Conservation (phyloP, 2,888 invertebrate species). For the Pristionchus mayeri region DNA sequence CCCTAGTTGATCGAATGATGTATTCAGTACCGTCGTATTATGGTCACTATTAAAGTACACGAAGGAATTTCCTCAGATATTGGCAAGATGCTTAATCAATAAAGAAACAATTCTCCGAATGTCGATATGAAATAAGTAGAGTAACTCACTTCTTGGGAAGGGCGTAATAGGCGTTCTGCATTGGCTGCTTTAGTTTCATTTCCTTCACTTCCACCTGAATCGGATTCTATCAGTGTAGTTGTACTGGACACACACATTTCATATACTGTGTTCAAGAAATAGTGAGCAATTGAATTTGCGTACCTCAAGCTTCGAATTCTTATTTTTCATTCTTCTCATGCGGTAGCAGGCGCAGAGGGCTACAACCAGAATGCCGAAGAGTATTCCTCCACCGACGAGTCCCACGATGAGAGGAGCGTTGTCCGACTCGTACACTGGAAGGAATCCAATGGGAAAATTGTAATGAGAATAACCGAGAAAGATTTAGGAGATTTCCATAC, state of each 20-base stretch:
- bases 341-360: constrained; percentile 46
- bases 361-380: constrained; percentile 48
- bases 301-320: constrained; percentile 50
- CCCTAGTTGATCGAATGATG: constrained; percentile 50
- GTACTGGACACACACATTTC: too few species aligned
- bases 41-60: too few species aligned
- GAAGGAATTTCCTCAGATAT: not conserved
- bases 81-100: not conserved
- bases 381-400: not conserved
- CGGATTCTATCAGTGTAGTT: not conserved
- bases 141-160: constrained; percentile 66
- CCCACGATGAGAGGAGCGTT: constrained; percentile 48
- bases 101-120: not conserved
- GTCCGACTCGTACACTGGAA: constrained; percentile 10
- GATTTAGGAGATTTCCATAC: too few species aligned
- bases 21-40: not conserved
- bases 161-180: constrained; percentile 70
- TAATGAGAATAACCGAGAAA: too few species aligned
- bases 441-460: too few species aligned
- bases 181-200: too few species aligned
- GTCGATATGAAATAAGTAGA: not conserved
- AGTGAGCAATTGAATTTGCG: not conserved
- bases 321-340: constrained; percentile 53
- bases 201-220: constrained; percentile 56
- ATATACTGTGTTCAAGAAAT: too few species aligned